Evolutionary conservation across 1,140 invertebrate genomes (phyloP).

Genomic region (Acromyrmex echinatior): DNA sequence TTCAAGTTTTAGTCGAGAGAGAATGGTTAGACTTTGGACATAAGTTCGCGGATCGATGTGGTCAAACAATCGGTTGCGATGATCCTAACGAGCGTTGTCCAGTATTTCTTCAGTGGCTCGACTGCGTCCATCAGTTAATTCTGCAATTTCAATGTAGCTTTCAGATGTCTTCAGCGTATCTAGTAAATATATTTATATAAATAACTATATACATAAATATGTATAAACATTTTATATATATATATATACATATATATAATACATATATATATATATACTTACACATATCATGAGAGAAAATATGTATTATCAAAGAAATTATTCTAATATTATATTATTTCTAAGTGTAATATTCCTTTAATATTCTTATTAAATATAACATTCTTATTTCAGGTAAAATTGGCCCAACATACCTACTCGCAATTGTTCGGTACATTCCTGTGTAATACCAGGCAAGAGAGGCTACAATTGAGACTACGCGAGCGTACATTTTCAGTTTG

Average conservation of each 20-base stretch:
- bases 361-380: neutral
- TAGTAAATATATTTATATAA: slow-evolving; percentile 89
- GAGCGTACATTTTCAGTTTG: slow-evolving; percentile 95
- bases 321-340: neutral
- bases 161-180: slow-evolving; percentile 97
- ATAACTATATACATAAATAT: neutral
- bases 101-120: slow-evolving; percentile 99
- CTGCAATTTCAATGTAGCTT: slow-evolving; percentile 97
- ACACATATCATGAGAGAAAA: neutral
- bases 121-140: slow-evolving; percentile 97
- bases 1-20: slow-evolving; percentile 95
- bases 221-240: too few relatives aligned
- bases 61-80: slow-evolving; percentile 93
- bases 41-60: slow-evolving; percentile 98
- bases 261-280: too few relatives aligned
- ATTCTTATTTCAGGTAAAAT: slow-evolving; percentile 92
- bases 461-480: slow-evolving; percentile 89
- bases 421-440: slow-evolving; percentile 99
- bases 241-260: too few relatives aligned
- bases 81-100: slow-evolving; percentile 97
- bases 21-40: slow-evolving; percentile 99
- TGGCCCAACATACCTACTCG: slow-evolving; percentile 98
- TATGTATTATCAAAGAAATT: slow-evolving; percentile 18
- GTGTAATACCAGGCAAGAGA: slow-evolving; percentile 95
- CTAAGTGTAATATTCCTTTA: neutral